Base-by-base conservation (phyloP, 2,113 vertebrate genomes). In the Otis tarda region DNA sequence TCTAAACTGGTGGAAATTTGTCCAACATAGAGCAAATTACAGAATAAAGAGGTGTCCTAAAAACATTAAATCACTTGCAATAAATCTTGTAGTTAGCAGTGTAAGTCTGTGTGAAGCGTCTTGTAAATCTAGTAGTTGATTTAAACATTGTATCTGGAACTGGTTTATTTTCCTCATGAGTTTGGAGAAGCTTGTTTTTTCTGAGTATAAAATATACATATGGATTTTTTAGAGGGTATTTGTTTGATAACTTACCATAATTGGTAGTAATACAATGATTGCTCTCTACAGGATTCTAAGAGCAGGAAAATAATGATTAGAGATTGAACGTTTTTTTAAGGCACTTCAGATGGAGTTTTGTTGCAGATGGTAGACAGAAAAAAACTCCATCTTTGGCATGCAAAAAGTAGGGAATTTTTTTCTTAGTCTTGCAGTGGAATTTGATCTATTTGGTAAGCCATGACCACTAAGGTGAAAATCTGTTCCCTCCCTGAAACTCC, bases 291-390 rank as follows among this genome's bases (percentile, higher is more conserved):
- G 90, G 71, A 82, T 83, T 94, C 79, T 71, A 74, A 87, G 63
- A 91, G 55, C 35, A 85, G 76, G 79, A 90, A 87, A 96, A 60
- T 79, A 94, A 92, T 69, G n/a, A 82, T 88, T 90, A 93, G 64
- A 93, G 28, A 12, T 8, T 78, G 60, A 78, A 90, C 87, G 30
- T 27, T 92, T 95, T 95, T 75, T 56, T 85, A 77, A 70, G 35
- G 64, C 91, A 43, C 60, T 91, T 94, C 55, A 89, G 23, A 28
- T 68, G 35, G 49, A 87, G 15, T 95, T 96, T 86, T 93, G 47
- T 70, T 88, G 68, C 69, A 70, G 33, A 35, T 69, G 18, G 31
- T 59, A 88, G 60, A 43, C n/a, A 89, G 35, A 39, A 31, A 47
- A 47, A 73, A 94, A 84, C 3, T 1, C 1, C 22, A 30, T 83